These are phyloP conservation scores for Noturus placidus DNA, from an alignment of 2,113 vertebrate genomes.

Conservation along the genomic window DNA sequence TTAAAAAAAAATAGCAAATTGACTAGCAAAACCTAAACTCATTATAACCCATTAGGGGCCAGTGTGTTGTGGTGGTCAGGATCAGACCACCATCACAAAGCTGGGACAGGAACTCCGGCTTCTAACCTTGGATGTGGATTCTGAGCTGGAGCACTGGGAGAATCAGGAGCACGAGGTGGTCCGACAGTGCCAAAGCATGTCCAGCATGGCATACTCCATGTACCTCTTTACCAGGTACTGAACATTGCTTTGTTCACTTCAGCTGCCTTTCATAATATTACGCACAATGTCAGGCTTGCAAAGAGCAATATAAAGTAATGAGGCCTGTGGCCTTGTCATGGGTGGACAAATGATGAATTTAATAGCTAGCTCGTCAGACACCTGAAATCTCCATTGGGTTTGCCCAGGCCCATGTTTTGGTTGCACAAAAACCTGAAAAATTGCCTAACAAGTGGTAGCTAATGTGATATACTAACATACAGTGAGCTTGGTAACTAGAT, in stretches of 20 bases:
- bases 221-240: slow-evolving; percentile 94
- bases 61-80: slow-evolving; percentile 68
- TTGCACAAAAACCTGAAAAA: not conserved
- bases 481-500: not conserved
- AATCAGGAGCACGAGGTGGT: slow-evolving; percentile 89
- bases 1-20: not conserved
- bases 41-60: not conserved
- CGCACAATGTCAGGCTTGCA: not conserved
- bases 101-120: slow-evolving; percentile 89
- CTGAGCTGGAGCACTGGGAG: slow-evolving; percentile 92
- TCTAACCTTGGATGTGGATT: slow-evolving; percentile 86
- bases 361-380: not conserved
- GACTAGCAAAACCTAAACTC: not conserved
- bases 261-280: not conserved
- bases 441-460: not conserved
- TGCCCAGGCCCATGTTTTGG: not conserved
- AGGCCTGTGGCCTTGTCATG: no score
- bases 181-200: slow-evolving; percentile 83
- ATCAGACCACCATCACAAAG: slow-evolving; percentile 89
- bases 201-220: slow-evolving; percentile 92
- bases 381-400: not conserved
- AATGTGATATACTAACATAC: not conserved
- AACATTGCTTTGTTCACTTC: not conserved
- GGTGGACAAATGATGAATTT: not conserved
- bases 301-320: not conserved